Evolutionary conservation across 2,797 vertebrate genomes (phyloP).

Genomic region (Harpagifer antarcticus): DNA sequence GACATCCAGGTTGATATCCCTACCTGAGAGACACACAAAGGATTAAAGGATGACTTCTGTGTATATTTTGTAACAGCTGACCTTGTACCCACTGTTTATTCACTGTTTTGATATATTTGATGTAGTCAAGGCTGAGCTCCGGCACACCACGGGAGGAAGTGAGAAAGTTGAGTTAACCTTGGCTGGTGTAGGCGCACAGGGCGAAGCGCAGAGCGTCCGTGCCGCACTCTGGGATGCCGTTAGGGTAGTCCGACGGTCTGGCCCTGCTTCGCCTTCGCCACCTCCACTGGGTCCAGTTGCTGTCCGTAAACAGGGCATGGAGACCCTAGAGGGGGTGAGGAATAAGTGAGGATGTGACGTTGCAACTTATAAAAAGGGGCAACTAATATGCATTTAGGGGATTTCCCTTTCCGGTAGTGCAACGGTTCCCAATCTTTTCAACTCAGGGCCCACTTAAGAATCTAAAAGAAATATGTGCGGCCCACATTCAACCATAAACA

Average conservation of each 20-base stretch:
- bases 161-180: constrained; percentile 78
- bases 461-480: too few relatives aligned
- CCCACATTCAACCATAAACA: too few relatives aligned
- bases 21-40: constrained; percentile 77
- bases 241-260: constrained; percentile 90
- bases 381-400: too few relatives aligned
- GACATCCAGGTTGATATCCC: constrained; percentile 95
- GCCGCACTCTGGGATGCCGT: constrained; percentile 89
- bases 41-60: constrained; percentile 6
- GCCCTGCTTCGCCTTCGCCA: constrained; percentile 91
- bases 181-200: constrained; percentile 88
- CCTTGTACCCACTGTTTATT: not conserved
- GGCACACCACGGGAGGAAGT: constrained; percentile 2
- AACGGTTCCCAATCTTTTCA: too few relatives aligned
- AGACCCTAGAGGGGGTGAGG: constrained; percentile 84
- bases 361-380: too few relatives aligned
- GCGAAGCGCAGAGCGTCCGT: constrained; percentile 90
- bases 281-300: constrained; percentile 91
- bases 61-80: not conserved
- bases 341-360: constrained; percentile 4
- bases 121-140: constrained; percentile 19
- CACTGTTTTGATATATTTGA: not conserved
- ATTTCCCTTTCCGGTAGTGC: too few relatives aligned
- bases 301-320: constrained; percentile 86
- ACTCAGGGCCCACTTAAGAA: too few relatives aligned